Evolutionary conservation across 1,140 invertebrate species (phyloP), one percentile per base, ranked within the genome.

Genomic region (Lethocerus indicus): DNA sequence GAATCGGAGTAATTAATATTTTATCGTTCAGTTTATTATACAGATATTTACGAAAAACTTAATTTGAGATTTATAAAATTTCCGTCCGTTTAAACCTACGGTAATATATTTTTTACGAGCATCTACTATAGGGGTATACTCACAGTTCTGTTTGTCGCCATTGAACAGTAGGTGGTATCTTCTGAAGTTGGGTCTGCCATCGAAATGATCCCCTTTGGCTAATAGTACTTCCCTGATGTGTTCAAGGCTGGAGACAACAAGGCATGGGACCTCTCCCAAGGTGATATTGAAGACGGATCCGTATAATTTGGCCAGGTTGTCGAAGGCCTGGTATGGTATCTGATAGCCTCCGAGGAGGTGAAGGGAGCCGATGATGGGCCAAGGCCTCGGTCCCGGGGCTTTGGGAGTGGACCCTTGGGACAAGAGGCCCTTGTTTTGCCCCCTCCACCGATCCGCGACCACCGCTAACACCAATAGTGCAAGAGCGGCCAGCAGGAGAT

Each of bases 101-200:
- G n/a, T n/a, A n/a, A n/a, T n/a, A n/a, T n/a, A n/a, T n/a, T n/a
- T n/a, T n/a, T n/a, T n/a, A n/a, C n/a, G n/a, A n/a, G n/a, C n/a
- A n/a, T n/a, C n/a, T n/a, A n/a, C n/a, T n/a, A n/a, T n/a, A n/a
- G 13, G 27, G 9, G 13, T 3, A n/a, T 47, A 72, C 79, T 80
- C 69, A 82, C 79, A 81, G 57, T 80, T 79, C 51, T 81, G 69
- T 57, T 74, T 76, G 59, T 79, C 67, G 18, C 75, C 75, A 39
- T 67, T 65, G 61, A 83, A 83, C 2, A 82, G 67, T 20, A 72
- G 60, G 49, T 74, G 65, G 58, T 77, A 79, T 56, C 80, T 61
- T 18, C 61, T 50, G 55, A 83, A 81, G 58, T 77, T 71, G 0
- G 79, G 79, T 35, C 80, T 61, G 28, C 72, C 71, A 54, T 79